Base-by-base conservation (phyloP, 37 sponge, comb jelly and placozoan species). In the Beroe ovata region DNA sequence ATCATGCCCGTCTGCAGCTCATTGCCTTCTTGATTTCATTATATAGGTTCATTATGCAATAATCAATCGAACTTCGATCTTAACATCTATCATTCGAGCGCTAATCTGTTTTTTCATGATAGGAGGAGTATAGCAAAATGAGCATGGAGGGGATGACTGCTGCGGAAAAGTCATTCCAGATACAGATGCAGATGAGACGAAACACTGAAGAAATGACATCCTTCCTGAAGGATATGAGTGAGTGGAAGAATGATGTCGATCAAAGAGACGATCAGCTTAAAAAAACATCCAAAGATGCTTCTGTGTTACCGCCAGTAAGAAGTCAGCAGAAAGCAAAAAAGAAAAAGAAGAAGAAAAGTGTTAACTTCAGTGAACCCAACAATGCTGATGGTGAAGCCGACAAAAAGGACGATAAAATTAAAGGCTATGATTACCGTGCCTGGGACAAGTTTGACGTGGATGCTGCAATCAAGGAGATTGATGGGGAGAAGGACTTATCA, bases 381-480 rank as follows among this genome's bases (percentile, higher is more conserved):
- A 32, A 3, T 6, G 63, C 8, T 16, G 40, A 81, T 26, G 0
- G 89, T 32, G 42, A 66, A 8, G 26, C 38, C 30, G 23, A 59
- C 25, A 41, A 60, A n/a, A 64, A 93, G 71, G 34, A 88, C 20
- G 63, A 54, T 16, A 91, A 92, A 29, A 99, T 99, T 29, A 91
- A 36, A n/a, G 93, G 95, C 23, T 94, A 91, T 89, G 99, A 99
- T 71, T 99, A 95, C 89, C 84, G 89, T 58, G 90, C 94, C 11
- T 99, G 99, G 99, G 96, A 96, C 90, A 94, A 96, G 64, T 93
- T 95, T 93, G 95, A 96, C 92, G 99, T 99, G 91, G 99, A 95
- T 34, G 88, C 92, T 66, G 37, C 71, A 0, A 64, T 64, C 21
- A 64, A 42, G 42, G 90, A 64, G 90, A 89, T 41, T 20, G 64